These are phyloP conservation scores for Euzophera pinguis DNA, from an alignment of 2,888 invertebrate species.

Conservation along the genomic window DNA sequence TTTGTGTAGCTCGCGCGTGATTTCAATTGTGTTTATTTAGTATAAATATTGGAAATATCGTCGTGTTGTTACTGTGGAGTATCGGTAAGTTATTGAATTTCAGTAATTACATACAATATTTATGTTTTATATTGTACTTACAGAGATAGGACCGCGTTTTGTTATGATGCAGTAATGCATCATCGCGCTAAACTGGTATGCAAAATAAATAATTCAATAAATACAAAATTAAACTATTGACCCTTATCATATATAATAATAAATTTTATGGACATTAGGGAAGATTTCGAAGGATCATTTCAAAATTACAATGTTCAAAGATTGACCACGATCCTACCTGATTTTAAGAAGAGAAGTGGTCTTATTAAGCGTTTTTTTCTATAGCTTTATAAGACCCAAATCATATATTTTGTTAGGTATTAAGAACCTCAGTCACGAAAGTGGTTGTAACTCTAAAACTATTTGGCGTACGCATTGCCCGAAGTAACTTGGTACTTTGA, in stretches of 20 bases:
- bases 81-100: slow-evolving; percentile 9
- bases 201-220: no score
- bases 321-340: no score
- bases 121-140: slow-evolving; percentile 16
- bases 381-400: no score
- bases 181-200: slow-evolving; percentile 14
- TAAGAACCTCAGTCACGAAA: no score
- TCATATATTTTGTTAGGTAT: no score
- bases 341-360: no score
- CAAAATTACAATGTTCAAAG: no score
- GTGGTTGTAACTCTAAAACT: neutral
- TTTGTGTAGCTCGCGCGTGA: slow-evolving; percentile 9
- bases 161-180: slow-evolving; percentile 23
- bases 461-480: neutral
- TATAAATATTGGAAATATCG: slow-evolving; percentile 12
- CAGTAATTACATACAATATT: slow-evolving; percentile 2
- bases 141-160: slow-evolving; percentile 16
- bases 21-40: slow-evolving; percentile 8
- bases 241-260: no score
- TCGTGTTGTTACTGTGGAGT: slow-evolving; percentile 10
- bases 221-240: no score
- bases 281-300: no score
- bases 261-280: no score
- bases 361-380: no score
- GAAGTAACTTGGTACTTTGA: neutral